Conservation (phyloP, 2,113 vertebrate species). For the Boulengeromyrus knoepffleri region DNA sequence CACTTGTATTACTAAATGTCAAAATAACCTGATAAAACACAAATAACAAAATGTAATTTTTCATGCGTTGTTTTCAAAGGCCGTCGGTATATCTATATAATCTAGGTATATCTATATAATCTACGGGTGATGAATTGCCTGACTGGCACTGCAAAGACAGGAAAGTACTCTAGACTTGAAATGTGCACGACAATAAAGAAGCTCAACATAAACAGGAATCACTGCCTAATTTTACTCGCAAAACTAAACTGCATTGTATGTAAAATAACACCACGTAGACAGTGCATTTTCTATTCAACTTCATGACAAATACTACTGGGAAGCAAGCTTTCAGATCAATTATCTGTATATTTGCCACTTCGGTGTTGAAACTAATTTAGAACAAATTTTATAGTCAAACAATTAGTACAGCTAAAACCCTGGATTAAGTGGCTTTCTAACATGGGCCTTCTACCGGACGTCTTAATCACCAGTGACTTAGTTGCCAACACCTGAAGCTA, state of each 20-base stretch:
- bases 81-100: not conserved
- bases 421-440: not conserved
- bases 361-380: not conserved
- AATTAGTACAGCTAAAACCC: not conserved
- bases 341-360: not conserved
- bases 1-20: not conserved
- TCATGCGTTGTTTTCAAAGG: not conserved
- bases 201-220: not conserved
- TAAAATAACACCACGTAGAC: not conserved
- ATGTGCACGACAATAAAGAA: not conserved
- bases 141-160: not conserved
- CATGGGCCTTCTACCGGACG: not conserved
- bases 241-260: not conserved
- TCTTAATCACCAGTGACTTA: not conserved
- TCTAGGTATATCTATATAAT: not conserved
- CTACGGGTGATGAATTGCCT: not conserved
- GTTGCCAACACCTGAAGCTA: not conserved
- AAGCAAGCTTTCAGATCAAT: not conserved
- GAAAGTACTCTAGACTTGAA: not conserved
- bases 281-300: not conserved
- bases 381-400: not conserved
- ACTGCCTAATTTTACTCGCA: not conserved
- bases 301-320: not conserved
- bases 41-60: not conserved
- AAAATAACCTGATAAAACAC: not conserved